Base-by-base conservation (phyloP, 1,140 invertebrate species). In the Temnothorax longispinosus region DNA sequence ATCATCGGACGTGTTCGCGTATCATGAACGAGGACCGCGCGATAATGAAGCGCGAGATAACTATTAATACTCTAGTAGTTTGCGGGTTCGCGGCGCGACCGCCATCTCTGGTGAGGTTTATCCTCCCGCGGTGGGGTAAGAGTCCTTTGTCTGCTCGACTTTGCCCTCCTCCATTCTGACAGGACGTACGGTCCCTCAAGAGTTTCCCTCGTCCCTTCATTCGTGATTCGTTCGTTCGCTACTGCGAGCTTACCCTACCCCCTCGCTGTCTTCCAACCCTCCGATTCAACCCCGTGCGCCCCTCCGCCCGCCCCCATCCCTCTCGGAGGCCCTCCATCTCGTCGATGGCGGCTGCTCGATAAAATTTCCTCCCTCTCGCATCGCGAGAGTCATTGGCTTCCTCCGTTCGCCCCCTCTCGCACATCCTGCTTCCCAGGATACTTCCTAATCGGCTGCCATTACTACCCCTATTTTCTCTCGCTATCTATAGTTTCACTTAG, bases 11-110 rank as follows among this genome's bases (percentile, higher is more conserved):
- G 44, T 64, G 35, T 50, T 85, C 80, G 80, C 54, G 54, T 84
- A 84, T 84, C 80, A 84, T 74, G 69, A 74, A 47, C 80, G 54
- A 76, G 27, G 65, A 72, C 44, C 67, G 21, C 81, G 77, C 76
- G 71, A 88, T 93, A 92, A 93, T 93, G 87, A 91, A 90, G 52
- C 75, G 44, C 32, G 87, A 88, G 65, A 84, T 77, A 77, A 80
- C 87, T 88, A 92, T 93, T 89, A 93, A 93, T 93, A 93, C 91
- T 91, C 88, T 74, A 93, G 87, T 86, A 89, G 90, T 81, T 93
- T 92, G 92, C 87, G 92, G 92, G 88, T 69, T 67, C 69, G 69
- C 67, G 81, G 85, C 62, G 80, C 86, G 89, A 91, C 91, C 91
- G 85, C 92, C 92, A 91, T 92, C 92, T 87, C 86, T 64, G 64